phyloP scores from a whole-genome alignment of 2,888 invertebrate species.

The Nowickia ferox region DNA sequence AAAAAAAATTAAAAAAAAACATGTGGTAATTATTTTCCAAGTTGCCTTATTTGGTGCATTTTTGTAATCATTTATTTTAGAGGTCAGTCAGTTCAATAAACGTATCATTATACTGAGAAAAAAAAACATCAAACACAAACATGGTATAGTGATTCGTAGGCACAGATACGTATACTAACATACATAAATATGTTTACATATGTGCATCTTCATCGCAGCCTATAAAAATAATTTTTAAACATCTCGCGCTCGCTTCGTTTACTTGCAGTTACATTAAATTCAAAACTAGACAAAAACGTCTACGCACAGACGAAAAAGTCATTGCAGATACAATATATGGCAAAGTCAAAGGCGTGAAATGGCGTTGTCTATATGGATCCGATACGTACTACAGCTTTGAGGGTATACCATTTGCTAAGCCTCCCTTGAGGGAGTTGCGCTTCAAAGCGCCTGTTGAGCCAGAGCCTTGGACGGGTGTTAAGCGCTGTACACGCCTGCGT shows the following conservation, averaged over 20 bases:
- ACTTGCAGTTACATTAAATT: conserved; percentile 80
- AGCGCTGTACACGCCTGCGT: conserved; percentile 82
- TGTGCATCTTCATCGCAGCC: not conserved
- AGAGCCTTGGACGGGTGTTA: conserved; percentile 82
- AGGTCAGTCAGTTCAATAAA: conserved; percentile 46
- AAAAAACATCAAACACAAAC: not conserved
- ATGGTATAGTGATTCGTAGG: not conserved
- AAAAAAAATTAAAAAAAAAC: not conserved
- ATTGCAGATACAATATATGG: conserved; percentile 80
- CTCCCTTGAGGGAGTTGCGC: conserved; percentile 80
- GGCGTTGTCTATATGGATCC: conserved; percentile 80
- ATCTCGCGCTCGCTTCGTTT: conserved; percentile 10
- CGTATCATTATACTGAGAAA: not conserved
- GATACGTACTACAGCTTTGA: conserved; percentile 81
- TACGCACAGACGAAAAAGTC: conserved; percentile 80
- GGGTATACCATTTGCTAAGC: conserved; percentile 82
- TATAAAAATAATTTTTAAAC: conserved; percentile 5
- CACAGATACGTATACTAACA: not conserved
- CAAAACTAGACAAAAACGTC: conserved; percentile 79
- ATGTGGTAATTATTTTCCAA: not conserved
- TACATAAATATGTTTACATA: too few species aligned
- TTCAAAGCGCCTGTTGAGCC: conserved; percentile 83
- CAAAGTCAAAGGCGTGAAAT: conserved; percentile 81
- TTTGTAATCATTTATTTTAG: not conserved
- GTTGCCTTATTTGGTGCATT: not conserved